Percentiles rank a stretch among this genome's conserved stretches.
phyloP scores from a whole-genome alignment of 2,113 vertebrate genomes.

The Saguinus imperator region DNA sequence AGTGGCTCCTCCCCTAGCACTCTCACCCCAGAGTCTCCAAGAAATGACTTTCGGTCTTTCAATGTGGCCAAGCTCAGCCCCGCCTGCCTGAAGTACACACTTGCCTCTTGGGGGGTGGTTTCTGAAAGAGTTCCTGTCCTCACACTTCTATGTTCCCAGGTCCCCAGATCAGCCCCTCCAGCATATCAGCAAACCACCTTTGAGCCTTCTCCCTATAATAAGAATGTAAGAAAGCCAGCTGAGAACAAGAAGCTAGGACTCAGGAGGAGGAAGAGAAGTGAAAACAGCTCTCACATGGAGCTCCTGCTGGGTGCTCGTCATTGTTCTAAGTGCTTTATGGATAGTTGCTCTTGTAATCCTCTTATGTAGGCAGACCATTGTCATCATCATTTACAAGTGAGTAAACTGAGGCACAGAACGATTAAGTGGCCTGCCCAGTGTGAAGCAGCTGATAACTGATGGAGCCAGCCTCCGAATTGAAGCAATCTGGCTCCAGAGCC shows the following conservation, averaged over 20 bases:
- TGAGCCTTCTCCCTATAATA: not conserved
- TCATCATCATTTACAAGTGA: not conserved
- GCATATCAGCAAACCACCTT: not conserved
- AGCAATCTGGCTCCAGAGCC: not conserved
- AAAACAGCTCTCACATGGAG: not conserved
- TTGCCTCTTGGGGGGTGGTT: fast-evolving
- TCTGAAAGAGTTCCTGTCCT: not conserved
- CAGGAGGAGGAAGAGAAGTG: too few relatives aligned
- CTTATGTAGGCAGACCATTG: not conserved
- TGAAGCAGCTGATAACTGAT: not conserved
- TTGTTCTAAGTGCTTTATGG: not conserved
- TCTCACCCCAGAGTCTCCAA: not conserved
- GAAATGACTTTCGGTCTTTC: not conserved
- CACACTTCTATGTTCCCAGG: not conserved
- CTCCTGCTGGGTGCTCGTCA: too few relatives aligned
- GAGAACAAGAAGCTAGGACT: not conserved
- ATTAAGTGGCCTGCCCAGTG: not conserved
- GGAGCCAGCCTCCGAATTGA: not conserved
- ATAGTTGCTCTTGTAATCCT: not conserved
- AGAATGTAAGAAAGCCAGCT: not conserved
- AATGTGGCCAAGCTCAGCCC: fast-evolving
- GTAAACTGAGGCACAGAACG: not conserved
- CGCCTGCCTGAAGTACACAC: not conserved
- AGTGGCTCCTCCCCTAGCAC: not conserved
- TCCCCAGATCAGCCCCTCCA: not conserved